phyloP scores from a whole-genome alignment of 2,888 invertebrate species.

The Tupiocoris notatus region DNA sequence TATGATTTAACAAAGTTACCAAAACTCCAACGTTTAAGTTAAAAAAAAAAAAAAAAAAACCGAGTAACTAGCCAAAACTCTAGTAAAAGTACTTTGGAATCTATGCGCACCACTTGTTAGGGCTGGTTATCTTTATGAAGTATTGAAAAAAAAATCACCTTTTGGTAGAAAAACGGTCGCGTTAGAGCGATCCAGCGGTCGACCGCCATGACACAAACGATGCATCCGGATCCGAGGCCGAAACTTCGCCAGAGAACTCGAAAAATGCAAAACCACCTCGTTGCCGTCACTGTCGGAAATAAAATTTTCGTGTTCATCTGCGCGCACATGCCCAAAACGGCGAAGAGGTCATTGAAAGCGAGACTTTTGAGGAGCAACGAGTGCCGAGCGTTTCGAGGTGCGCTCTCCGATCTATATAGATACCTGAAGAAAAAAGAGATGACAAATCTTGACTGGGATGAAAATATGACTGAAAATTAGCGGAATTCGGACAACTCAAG shows the following conservation, averaged over 20 bases:
- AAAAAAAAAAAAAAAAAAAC: too few species aligned
- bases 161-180: slow-evolving; percentile 81
- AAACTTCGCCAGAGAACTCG: slow-evolving; percentile 76
- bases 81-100: too few species aligned
- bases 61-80: too few species aligned
- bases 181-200: slow-evolving; percentile 85
- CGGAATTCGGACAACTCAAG: too few species aligned
- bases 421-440: slow-evolving; percentile 53
- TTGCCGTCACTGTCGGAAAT: slow-evolving; percentile 52
- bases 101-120: too few species aligned
- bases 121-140: too few species aligned
- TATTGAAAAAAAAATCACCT: too few species aligned
- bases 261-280: slow-evolving; percentile 62
- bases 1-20: too few species aligned
- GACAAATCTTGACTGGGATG: too few species aligned
- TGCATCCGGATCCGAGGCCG: slow-evolving; percentile 83
- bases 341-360: slow-evolving; percentile 75
- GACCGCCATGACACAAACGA: slow-evolving; percentile 83
- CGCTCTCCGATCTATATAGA: slow-evolving; percentile 67
- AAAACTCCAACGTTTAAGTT: too few species aligned
- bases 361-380: slow-evolving; percentile 75
- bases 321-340: slow-evolving; percentile 73
- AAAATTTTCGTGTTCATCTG: slow-evolving; percentile 62
- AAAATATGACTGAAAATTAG: too few species aligned
- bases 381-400: slow-evolving; percentile 74